These are phyloP conservation scores for Trichonephila clavipes DNA, from an alignment of 1,140 invertebrate species.

Conservation along the genomic window DNA sequence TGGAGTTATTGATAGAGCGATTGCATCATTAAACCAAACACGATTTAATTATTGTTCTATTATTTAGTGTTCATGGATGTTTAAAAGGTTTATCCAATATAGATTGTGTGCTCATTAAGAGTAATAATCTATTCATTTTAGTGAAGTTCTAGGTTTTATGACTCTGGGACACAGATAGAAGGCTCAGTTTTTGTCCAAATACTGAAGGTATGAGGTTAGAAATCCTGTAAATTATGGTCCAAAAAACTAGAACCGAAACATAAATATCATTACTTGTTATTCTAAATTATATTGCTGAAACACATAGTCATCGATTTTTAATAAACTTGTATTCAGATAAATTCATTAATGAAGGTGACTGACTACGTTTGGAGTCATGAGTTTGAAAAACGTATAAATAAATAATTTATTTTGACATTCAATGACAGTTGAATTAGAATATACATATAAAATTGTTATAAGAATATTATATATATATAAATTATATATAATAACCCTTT, in stretches of 20 bases:
- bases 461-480: too few species aligned
- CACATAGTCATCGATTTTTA: not conserved
- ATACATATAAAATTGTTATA: too few species aligned
- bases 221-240: not conserved
- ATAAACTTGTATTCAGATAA: not conserved
- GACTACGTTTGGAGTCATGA: too few species aligned
- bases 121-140: slow-evolving; percentile 14
- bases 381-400: too few species aligned
- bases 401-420: too few species aligned
- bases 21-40: slow-evolving; percentile 56
- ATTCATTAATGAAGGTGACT: too few species aligned
- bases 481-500: too few species aligned
- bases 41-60: slow-evolving; percentile 38
- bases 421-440: too few species aligned
- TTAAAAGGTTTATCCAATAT: not conserved
- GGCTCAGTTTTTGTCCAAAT: not conserved
- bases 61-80: not conserved
- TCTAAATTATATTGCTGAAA: not conserved
- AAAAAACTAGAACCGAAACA: not conserved
- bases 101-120: slow-evolving; percentile 16
- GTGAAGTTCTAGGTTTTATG: not conserved
- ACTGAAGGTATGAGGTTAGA: not conserved
- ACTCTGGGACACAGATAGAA: not conserved
- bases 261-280: not conserved
- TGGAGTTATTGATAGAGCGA: slow-evolving; percentile 34